phyloP scores from a whole-genome alignment of 2,797 vertebrate genomes.

The Cyclopterus lumpus region DNA sequence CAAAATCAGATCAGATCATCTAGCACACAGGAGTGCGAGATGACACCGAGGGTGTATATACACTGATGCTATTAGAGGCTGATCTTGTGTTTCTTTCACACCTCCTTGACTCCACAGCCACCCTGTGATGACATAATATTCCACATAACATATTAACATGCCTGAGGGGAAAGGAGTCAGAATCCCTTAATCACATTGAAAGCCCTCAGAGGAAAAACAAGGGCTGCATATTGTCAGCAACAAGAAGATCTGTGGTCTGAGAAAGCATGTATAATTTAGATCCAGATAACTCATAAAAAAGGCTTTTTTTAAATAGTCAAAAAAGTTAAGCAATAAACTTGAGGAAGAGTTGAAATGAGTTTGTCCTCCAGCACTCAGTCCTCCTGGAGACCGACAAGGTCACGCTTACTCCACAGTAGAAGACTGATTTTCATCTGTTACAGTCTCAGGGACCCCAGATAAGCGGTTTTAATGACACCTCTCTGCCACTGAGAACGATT shows the following conservation, averaged over 20 bases:
- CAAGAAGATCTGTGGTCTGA: not conserved
- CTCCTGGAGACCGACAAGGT: constrained; percentile 1
- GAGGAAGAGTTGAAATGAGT: not conserved
- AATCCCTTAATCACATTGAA: constrained; percentile 30
- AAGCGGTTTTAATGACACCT: not conserved
- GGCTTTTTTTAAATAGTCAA: not conserved
- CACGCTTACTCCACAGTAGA: not conserved
- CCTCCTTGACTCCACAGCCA: not conserved
- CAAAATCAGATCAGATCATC: not conserved
- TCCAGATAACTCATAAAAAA: not conserved
- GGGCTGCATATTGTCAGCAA: not conserved
- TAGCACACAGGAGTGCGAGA: not conserved
- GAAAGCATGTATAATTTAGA: not conserved
- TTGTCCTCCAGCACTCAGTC: not conserved
- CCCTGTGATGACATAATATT: constrained; percentile 21
- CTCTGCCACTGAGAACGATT: not conserved
- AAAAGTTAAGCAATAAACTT: not conserved
- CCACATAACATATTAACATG: constrained; percentile 23
- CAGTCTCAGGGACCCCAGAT: not conserved
- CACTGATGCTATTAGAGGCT: constrained; percentile 14
- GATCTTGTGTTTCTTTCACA: constrained; percentile 35
- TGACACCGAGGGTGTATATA: not conserved
- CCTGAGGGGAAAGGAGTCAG: constrained; percentile 11
- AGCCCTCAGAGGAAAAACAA: not conserved
- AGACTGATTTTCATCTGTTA: not conserved